Base-by-base conservation (phyloP, 2,113 vertebrate species). In the Microtus montanus region DNA sequence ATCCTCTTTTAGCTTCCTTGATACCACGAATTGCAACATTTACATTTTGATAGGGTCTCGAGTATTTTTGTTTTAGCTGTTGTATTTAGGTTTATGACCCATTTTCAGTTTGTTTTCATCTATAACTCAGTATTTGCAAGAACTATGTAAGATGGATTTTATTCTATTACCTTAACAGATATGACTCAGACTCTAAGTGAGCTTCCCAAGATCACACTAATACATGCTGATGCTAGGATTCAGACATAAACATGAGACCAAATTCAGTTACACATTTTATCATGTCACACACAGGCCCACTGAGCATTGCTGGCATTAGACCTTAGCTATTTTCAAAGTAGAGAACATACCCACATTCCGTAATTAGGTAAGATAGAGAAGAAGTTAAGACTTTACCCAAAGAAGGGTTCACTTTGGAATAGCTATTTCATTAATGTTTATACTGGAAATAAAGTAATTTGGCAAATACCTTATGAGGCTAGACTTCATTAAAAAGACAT, bases 401-500 rank as follows among this genome's bases (percentile, higher is more conserved):
- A 33, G n/a, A 41, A 61, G 54, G 66, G n/a, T 19, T 79, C 33
- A 74, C 47, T 84, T 82, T 91, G 52, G 17, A 89, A 91, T 74
- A 95, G 22, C 9, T 86, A 11, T 80, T 91, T 80, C 41, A 93
- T 89, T 90, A 52, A 20, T 52, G 7, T 70, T 94, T 73, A 87
- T 19, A 52, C 17, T 73, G 49, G 7, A 13, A 20, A 82, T 86
- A 93, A 89, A 92, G 70, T n/a, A 87, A 14, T 89, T 95, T 93
- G 54, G 38, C 52, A 92, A 68, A 78, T 70, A 73, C 75, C 28
- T 96, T 91, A 38, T 28, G 30, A n/a, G 15, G 28, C 66, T 77
- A 9, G 74, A 83, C 22, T 84, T 96, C 84, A 87, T 93, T 95
- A 79, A 93, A 97, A 95, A 82, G 82, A 75, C 30, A 52, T 20